Percentiles rank a stretch among this genome's conserved stretches.
Conservation (phyloP, 2,113 vertebrate species). For the Laticauda colubrina region DNA sequence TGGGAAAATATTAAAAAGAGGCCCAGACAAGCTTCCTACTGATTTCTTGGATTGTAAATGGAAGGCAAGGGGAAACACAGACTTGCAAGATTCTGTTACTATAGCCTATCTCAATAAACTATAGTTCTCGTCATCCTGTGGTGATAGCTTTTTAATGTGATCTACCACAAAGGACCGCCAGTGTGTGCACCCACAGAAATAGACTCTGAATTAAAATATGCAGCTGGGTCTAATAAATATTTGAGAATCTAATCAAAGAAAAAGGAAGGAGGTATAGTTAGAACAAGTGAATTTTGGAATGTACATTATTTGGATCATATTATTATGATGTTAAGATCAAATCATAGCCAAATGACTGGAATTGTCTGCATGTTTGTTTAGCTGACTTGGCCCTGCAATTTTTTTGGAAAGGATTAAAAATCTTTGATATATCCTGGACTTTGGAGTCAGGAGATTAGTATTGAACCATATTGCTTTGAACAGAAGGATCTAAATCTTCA, state of each 20-base stretch:
- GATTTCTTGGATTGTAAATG: neutral
- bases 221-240: neutral
- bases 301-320: neutral
- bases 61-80: neutral
- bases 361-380: neutral
- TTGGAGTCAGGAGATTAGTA: neutral
- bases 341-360: neutral
- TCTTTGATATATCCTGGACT: neutral
- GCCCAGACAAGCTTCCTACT: neutral
- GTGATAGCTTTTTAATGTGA: neutral
- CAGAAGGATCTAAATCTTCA: neutral
- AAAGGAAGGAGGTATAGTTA: neutral
- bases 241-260: neutral
- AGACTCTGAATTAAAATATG: neutral
- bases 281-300: neutral
- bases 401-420: neutral
- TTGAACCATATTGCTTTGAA: neutral
- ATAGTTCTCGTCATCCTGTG: neutral
- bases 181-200: neutral
- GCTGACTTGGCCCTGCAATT: neutral
- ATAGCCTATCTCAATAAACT: neutral
- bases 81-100: neutral
- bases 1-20: neutral
- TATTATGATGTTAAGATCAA: neutral
- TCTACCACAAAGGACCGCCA: neutral